A percentile compares a stretch with the other conserved stretches of the same genome.
phyloP scores from a whole-genome alignment of 2,888 invertebrate species.

The Dryococelus australis region DNA sequence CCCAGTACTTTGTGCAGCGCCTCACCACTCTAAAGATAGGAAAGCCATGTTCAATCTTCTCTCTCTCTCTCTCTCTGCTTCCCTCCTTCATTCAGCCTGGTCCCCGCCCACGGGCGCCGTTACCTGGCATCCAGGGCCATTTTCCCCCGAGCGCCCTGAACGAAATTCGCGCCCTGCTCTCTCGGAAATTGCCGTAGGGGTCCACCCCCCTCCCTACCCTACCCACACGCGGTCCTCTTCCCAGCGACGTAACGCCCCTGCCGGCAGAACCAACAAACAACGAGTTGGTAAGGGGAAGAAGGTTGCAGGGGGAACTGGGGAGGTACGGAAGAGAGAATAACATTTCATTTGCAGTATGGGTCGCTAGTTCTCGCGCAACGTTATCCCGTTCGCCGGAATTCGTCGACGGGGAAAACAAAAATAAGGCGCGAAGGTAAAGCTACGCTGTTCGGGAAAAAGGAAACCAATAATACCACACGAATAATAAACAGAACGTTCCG shows the following conservation, averaged over 20 bases:
- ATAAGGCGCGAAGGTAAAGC: not conserved
- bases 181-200: not conserved
- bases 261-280: slow-evolving; percentile 4
- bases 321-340: not conserved
- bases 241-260: not conserved
- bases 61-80: slow-evolving; percentile 22
- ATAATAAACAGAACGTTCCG: too few species aligned
- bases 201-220: not conserved
- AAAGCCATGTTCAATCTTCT: slow-evolving; percentile 27
- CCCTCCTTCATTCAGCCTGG: not conserved
- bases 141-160: slow-evolving; percentile 16
- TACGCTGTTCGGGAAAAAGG: not conserved
- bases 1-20: not conserved
- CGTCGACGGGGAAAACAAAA: not conserved
- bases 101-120: not conserved
- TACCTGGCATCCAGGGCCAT: not conserved
- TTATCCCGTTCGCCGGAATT: not conserved
- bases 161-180: slow-evolving; percentile 16
- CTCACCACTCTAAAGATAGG: slow-evolving; percentile 23
- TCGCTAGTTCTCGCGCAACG: not conserved
- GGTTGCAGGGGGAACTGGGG: not conserved
- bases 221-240: not conserved
- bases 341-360: slow-evolving; percentile 11
- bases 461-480: not conserved
- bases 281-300: not conserved